Percentiles rank a stretch among this genome's conserved stretches.
Conservation (phyloP, 2,113 vertebrate species). For the Pteruthius melanotis region DNA sequence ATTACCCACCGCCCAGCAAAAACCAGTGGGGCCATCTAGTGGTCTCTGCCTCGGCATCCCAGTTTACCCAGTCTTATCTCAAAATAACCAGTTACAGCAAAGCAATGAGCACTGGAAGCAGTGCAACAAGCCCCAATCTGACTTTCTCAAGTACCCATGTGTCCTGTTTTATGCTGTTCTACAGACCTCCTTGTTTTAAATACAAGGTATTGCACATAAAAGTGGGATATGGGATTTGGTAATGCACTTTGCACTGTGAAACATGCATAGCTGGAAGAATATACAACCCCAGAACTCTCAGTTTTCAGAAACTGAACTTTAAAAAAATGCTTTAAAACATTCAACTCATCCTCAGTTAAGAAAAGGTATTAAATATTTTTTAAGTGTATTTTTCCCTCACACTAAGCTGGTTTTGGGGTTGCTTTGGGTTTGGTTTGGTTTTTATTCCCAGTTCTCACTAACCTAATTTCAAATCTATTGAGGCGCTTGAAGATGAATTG, state of each 20-base stretch:
- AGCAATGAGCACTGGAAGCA: not conserved
- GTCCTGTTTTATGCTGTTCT: not conserved
- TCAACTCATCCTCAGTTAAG: not conserved
- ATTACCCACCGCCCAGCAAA: not conserved
- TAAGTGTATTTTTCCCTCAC: not conserved
- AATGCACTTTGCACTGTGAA: not conserved
- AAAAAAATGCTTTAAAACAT: not conserved
- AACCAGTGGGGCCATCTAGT: constrained; percentile 51
- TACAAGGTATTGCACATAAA: not conserved
- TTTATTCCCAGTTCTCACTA: not conserved
- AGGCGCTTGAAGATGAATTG: not conserved
- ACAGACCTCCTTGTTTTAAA: not conserved
- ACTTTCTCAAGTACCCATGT: not conserved
- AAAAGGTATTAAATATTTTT: not conserved
- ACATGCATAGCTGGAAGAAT: rapidly evolving
- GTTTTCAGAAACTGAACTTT: not conserved
- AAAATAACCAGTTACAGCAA: not conserved
- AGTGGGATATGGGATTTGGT: not conserved
- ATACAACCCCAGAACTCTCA: not conserved
- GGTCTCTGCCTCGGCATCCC: not conserved
- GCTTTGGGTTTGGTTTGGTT: not conserved
- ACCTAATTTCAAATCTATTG: not conserved
- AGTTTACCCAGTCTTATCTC: not conserved
- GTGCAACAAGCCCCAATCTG: not conserved
- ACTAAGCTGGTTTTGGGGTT: not conserved